These are phyloP conservation scores for Macrobrachium rosenbergii DNA, from an alignment of 1,140 invertebrate genomes.

Conservation along the genomic window DNA sequence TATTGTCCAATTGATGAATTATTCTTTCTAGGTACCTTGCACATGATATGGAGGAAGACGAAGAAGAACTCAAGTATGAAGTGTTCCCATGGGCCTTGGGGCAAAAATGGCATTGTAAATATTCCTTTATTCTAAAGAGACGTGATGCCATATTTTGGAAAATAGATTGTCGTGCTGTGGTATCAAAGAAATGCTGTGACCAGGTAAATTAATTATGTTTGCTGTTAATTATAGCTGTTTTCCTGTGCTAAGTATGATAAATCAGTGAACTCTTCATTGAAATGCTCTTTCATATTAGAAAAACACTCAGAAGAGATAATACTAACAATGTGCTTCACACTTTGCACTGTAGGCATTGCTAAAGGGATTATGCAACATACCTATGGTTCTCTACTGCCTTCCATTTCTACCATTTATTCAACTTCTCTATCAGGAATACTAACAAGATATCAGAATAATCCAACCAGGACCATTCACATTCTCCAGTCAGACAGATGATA, in stretches of 20 bases:
- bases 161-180: slow-evolving; percentile 73
- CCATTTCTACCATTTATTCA: too few species aligned
- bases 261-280: slow-evolving; percentile 3
- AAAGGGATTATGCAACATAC: too few species aligned
- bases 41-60: slow-evolving; percentile 77
- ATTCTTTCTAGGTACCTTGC: slow-evolving; percentile 72
- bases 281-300: too few species aligned
- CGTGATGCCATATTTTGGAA: slow-evolving; percentile 72
- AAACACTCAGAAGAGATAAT: too few species aligned
- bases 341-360: too few species aligned
- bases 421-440: too few species aligned
- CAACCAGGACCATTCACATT: too few species aligned
- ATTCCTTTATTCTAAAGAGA: slow-evolving; percentile 69
- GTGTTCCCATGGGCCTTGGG: slow-evolving; percentile 74
- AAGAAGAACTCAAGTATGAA: slow-evolving; percentile 73
- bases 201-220: slow-evolving; percentile 68
- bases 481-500: too few species aligned
- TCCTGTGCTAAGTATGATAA: background rate
- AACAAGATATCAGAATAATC: too few species aligned
- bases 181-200: slow-evolving; percentile 74
- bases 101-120: slow-evolving; percentile 70
- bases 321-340: too few species aligned
- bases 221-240: background rate
- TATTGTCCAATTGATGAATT: too few species aligned
- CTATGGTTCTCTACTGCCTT: too few species aligned